These are phyloP conservation scores for Phortica okadai DNA, from an alignment of 2,888 invertebrate species.

Conservation along the genomic window DNA sequence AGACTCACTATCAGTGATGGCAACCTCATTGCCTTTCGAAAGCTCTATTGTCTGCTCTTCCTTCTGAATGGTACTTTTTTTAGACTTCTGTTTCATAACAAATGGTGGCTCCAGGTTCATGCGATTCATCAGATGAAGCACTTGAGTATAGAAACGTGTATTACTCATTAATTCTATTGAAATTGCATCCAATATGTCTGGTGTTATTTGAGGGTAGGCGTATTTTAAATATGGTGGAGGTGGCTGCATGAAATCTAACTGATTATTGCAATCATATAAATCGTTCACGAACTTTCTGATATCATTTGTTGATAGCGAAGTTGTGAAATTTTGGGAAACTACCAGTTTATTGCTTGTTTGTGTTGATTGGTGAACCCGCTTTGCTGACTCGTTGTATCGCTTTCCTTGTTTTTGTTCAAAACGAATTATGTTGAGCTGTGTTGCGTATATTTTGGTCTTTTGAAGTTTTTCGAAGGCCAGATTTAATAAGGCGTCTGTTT, in stretches of 20 bases:
- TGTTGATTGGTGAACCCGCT: slow-evolving; percentile 48
- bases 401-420: slow-evolving; percentile 46
- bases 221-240: slow-evolving; percentile 87
- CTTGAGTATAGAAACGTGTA: slow-evolving; percentile 89
- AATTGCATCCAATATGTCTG: slow-evolving; percentile 86
- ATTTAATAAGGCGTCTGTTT: slow-evolving; percentile 48
- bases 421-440: slow-evolving; percentile 52
- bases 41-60: slow-evolving; percentile 1
- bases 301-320: slow-evolving; percentile 65
- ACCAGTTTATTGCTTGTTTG: slow-evolving; percentile 42
- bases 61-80: not conserved
- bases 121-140: slow-evolving; percentile 95
- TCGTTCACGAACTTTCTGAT: slow-evolving; percentile 79
- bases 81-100: slow-evolving; percentile 70
- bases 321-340: too few species aligned
- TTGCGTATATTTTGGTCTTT: slow-evolving; percentile 49
- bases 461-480: slow-evolving; percentile 57
- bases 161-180: slow-evolving; percentile 84
- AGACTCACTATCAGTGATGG: slow-evolving; percentile 57
- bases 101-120: slow-evolving; percentile 94
- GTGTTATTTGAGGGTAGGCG: slow-evolving; percentile 87
- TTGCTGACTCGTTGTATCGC: slow-evolving; percentile 2
- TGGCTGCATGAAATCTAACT: slow-evolving; percentile 84
- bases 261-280: slow-evolving; percentile 80
- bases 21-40: slow-evolving; percentile 2